These are phyloP conservation scores for Hyposmocoma kahamanoa DNA, from an alignment of 1,140 invertebrate genomes.

Conservation along the genomic window DNA sequence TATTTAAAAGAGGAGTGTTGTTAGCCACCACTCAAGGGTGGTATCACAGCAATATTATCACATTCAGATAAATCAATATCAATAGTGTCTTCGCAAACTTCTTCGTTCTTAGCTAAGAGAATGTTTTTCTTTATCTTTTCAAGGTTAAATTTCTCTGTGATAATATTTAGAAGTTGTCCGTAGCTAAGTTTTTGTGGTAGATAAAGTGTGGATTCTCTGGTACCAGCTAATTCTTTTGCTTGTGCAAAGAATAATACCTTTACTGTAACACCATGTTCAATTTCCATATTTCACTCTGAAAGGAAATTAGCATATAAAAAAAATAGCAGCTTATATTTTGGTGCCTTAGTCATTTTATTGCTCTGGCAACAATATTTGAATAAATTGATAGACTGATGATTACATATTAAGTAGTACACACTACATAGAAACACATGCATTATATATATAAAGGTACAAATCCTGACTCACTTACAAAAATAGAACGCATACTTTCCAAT, in stretches of 20 bases:
- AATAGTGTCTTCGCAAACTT: conserved; percentile 76
- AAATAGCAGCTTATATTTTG: too few relatives aligned
- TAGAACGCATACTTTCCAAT: too few relatives aligned
- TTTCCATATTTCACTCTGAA: conserved; percentile 61
- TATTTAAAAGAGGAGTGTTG: background rate
- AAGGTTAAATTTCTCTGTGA: conserved; percentile 79
- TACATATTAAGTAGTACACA: too few relatives aligned
- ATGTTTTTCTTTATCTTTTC: conserved; percentile 80
- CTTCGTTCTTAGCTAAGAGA: conserved; percentile 87
- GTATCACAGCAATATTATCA: conserved; percentile 90
- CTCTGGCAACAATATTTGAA: background rate
- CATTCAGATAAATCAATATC: conserved; percentile 76
- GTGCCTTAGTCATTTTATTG: too few relatives aligned
- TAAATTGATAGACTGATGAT: background rate
- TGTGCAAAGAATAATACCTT: conserved; percentile 91
- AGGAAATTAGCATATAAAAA: too few relatives aligned
- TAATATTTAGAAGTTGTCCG: conserved; percentile 73
- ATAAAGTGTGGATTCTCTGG: conserved; percentile 68
- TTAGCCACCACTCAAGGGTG: conserved; percentile 91
- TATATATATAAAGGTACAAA: too few relatives aligned
- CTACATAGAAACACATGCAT: too few relatives aligned
- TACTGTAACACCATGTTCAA: conserved; percentile 67
- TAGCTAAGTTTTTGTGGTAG: conserved; percentile 72
- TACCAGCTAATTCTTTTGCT: conserved; percentile 85
- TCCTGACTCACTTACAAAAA: too few relatives aligned